A percentile compares a stretch with the other conserved stretches of the same genome.
phyloP scores from a whole-genome alignment of 2,888 invertebrate genomes.

The Eupithecia vulgata region DNA sequence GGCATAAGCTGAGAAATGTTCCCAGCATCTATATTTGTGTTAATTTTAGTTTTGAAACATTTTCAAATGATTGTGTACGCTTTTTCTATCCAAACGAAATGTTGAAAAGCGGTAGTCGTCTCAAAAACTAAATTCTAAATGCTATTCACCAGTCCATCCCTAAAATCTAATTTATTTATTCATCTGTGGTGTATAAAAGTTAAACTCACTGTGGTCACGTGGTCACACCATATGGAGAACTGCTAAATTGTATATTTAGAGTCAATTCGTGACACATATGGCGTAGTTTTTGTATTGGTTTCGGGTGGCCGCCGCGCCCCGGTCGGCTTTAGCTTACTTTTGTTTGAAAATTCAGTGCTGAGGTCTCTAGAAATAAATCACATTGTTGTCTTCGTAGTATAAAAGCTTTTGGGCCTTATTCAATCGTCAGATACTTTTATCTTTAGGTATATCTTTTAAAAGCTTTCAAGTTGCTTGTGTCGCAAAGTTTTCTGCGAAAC shows the following conservation, averaged over 20 bases:
- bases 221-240: slow-evolving; percentile 55
- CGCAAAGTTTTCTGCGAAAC: no score
- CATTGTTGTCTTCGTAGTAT: background rate
- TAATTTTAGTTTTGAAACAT: background rate
- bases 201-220: slow-evolving; percentile 42
- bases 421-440: background rate
- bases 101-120: background rate
- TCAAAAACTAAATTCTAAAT: background rate
- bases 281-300: slow-evolving; percentile 30
- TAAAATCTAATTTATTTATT: background rate
- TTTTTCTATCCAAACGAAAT: background rate
- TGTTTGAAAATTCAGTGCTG: background rate
- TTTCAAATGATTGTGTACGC: background rate
- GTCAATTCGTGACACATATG: slow-evolving; percentile 56
- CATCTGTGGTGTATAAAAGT: slow-evolving; percentile 53
- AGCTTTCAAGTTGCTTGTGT: background rate
- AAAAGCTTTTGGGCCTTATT: background rate
- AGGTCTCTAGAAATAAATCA: background rate
- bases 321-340: background rate
- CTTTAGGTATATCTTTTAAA: background rate
- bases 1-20: no score
- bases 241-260: slow-evolving; percentile 47
- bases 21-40: background rate
- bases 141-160: background rate
- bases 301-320: background rate